phyloP scores from a whole-genome alignment of 2,797 vertebrate species.

The Pseudochirops corinnae region DNA sequence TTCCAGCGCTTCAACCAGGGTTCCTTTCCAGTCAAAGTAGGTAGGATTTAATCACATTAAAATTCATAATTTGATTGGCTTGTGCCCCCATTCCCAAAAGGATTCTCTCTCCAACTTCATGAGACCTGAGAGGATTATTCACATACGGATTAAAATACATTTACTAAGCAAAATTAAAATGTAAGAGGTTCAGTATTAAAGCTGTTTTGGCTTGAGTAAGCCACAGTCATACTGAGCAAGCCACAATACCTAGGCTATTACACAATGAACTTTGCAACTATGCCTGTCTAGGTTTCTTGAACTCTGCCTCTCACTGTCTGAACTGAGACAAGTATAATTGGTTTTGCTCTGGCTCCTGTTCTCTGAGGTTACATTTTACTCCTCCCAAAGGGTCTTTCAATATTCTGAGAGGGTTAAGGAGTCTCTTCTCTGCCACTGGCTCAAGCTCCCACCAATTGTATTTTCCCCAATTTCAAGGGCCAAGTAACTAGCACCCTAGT shows the following conservation, averaged over 20 bases:
- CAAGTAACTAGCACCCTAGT: neutral
- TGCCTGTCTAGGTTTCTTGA: neutral
- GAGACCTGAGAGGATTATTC: neutral
- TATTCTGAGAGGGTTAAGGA: neutral
- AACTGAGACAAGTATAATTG: neutral
- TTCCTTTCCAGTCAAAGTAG: neutral
- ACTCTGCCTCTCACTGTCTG: neutral
- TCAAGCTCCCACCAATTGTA: neutral
- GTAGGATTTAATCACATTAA: neutral
- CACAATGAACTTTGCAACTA: neutral
- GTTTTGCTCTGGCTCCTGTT: neutral
- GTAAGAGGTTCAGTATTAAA: neutral
- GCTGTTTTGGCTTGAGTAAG: neutral
- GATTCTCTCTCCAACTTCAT: neutral
- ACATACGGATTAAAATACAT: neutral
- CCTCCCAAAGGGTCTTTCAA: neutral
- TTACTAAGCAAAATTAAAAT: conserved; percentile 7
- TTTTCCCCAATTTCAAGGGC: neutral
- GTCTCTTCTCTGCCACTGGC: neutral
- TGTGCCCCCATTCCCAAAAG: neutral
- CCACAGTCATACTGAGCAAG: neutral
- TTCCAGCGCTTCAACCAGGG: neutral
- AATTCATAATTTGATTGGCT: neutral
- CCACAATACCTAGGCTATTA: neutral
- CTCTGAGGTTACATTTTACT: neutral